Base-by-base conservation (phyloP, 2,888 invertebrate genomes). In the Eupithecia centaureata region DNA sequence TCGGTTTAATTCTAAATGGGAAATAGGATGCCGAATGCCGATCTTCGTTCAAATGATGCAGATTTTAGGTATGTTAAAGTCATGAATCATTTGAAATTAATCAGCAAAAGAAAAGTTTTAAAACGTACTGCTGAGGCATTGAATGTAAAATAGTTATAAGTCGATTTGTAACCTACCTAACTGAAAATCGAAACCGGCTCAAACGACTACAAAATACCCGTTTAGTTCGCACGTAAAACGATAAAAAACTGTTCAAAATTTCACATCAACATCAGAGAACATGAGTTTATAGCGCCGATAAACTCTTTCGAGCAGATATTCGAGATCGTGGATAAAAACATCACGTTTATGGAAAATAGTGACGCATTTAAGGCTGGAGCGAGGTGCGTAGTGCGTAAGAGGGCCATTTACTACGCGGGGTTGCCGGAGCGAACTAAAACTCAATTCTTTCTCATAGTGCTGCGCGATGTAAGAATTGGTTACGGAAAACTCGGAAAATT, bases 311-410 rank as follows among this genome's bases (percentile, higher is more conserved):
- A 70, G 70, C 68, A 76, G 74, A 80, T 78, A 77, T 78, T 78
- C 77, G 81, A 79, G 80, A 81, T 79, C 79, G 76, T 75, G 81
- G 82, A 84, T 82, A 82, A 83, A 83, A 85, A 83, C 83, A 81
- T 83, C 79, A 79, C 83, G 82, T 84, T 83, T 82, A 85, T 77
- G 83, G 82, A 82, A 84, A 85, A 85, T 82, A 85, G 84, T 84
- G 80, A 82, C 77, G 79, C 81, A 79, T 82, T 83, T 81, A 80
- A 80, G 82, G 80, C 76, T 76, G 79, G 77, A 82, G 80, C 78
- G 80, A 83, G 79, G 85, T 84, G 85, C 72, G 72, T 70, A 75
- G 77, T 74, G 74, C 81, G 82, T 81, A 80, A 77, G 76, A 79
- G 77, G 78, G 77, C 80, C 81, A 81, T 83, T 83, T 83, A 77